Base-by-base conservation (phyloP, 2,797 vertebrate species). In the Cheirogaleus major region DNA sequence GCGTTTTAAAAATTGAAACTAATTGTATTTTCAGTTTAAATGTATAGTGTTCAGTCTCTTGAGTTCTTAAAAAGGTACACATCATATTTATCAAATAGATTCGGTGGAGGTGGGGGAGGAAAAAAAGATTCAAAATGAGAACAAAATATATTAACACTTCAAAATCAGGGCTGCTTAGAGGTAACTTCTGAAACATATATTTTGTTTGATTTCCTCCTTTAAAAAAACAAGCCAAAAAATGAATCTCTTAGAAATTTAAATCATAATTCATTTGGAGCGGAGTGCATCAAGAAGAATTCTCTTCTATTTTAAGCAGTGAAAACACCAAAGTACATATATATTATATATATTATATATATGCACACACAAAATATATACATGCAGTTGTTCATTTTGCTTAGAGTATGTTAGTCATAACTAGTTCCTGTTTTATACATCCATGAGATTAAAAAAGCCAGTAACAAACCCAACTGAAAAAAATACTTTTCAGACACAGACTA, bases 391-490 rank as follows among this genome's bases (percentile, higher is more conserved):
- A 89, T 91, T 93, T 61, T 82, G 93, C 88, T 92, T 69, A 70
- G 88, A 93, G 89, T 92, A 76, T 80, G 4, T 79, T 50, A 92
- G 94, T 98, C 90, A 76, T 84, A 97, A 95, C 97, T 94, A 84
- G 96, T 97, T 98, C 97, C 96, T 98, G 63, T 57, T 91, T 90
- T 78, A 1, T 63, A 22, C 2, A 86, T 90, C 76, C 91, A 87
- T 72, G 32, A 97, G 95, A 97, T 45, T 97, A 83, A 96, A 98
- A 98, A 98, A 93, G 61, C 67, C 97, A 97, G 93, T 50, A 96
- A 95, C 76, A 87, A 93, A 96, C 89, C 69, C 75, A 89, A 93
- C 85, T 50, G 43, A 89, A 96, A 89, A 69, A 41, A 75, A 72
- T 23, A 87, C n/a, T 96, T 95, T 95, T 95, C 76, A 95, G 72